A percentile compares a stretch with the other conserved stretches of the same genome.
Conservation (phyloP, 2,113 vertebrate genomes). For the Equus przewalskii region DNA sequence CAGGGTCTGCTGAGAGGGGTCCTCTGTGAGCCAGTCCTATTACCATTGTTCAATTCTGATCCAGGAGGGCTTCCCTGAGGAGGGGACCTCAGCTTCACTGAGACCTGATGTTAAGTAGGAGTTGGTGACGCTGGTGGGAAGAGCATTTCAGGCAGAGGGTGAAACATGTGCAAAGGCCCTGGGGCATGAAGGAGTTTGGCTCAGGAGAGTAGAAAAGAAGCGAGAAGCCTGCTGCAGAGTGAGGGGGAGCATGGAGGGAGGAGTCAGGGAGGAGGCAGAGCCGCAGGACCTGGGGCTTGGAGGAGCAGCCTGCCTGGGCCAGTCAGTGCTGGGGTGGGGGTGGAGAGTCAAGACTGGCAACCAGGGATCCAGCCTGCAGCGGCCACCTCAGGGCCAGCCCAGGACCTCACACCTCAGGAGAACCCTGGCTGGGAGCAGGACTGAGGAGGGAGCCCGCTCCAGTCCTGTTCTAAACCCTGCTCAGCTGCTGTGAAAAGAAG, state of each 20-base stretch:
- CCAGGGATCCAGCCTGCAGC: not conserved
- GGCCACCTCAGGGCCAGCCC: not conserved
- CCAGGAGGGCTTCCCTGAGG: not conserved
- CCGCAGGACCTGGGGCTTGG: not conserved
- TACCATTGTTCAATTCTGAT: not conserved
- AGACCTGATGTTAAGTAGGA: not conserved
- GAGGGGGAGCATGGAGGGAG: not conserved
- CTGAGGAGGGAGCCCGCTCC: fast-evolving
- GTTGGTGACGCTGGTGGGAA: not conserved
- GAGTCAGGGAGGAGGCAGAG: not conserved
- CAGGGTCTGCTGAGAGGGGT: not conserved
- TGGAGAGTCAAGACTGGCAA: fast-evolving
- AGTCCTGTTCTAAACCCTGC: not conserved
- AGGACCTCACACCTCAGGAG: not conserved
- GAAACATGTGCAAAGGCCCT: not conserved
- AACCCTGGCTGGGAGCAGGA: not conserved
- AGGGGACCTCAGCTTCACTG: not conserved
- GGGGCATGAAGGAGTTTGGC: not conserved
- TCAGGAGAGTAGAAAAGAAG: not conserved
- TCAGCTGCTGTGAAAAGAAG: not conserved
- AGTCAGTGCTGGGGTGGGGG: not conserved
- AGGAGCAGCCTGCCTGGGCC: not conserved
- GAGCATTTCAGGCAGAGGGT: not conserved
- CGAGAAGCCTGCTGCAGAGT: not conserved
- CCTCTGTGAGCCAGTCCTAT: not conserved